Percentiles rank a stretch among this genome's conserved stretches.
Conservation (phyloP, 2,113 vertebrate species). For the Callithrix jacchus region DNA sequence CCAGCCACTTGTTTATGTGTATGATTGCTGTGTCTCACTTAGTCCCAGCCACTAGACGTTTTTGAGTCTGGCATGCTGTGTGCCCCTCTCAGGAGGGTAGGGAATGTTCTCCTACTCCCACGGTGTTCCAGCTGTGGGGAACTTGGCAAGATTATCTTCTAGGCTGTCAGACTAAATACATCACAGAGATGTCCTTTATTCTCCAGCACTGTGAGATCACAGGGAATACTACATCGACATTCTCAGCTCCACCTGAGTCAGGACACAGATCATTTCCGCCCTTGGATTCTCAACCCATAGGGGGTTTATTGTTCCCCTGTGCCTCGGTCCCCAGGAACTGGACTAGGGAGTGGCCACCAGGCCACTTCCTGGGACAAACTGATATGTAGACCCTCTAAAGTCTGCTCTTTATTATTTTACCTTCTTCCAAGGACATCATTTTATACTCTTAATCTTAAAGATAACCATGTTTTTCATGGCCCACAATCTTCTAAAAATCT, state of each 20-base stretch:
- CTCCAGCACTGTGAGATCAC: accelerated
- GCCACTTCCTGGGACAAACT: background rate
- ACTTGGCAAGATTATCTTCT: background rate
- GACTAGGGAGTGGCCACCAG: accelerated
- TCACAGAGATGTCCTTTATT: background rate
- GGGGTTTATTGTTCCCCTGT: background rate
- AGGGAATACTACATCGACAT: background rate
- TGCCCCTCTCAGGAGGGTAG: accelerated
- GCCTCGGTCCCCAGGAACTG: background rate
- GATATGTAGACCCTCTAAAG: background rate
- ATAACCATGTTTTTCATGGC: background rate
- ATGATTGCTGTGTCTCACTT: background rate
- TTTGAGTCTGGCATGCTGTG: background rate
- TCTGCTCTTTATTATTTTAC: background rate
- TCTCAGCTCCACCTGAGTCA: background rate
- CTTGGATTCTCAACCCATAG: background rate
- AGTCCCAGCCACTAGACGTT: background rate
- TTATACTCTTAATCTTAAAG: background rate
- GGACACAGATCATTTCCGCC: background rate
- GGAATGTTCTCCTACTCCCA: background rate
- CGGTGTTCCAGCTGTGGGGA: background rate
- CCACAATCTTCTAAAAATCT: background rate
- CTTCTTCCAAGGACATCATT: background rate
- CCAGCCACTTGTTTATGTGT: background rate
- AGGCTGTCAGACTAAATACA: background rate